Evolutionary conservation across 1,140 invertebrate genomes (phyloP).

Genomic region (Microplitis demolitor): DNA sequence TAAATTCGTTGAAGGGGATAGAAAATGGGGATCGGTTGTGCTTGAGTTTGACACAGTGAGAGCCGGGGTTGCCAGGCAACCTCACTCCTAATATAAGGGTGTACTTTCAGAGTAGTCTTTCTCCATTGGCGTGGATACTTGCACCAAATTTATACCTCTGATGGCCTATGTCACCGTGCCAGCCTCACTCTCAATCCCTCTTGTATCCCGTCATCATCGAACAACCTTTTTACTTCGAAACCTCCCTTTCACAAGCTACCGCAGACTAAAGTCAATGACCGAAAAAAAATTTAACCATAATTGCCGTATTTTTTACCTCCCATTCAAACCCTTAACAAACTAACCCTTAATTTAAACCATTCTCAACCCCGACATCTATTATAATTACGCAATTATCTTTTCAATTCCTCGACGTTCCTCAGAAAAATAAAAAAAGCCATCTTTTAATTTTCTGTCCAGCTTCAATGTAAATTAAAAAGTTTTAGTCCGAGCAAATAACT

Average conservation of each 20-base stretch:
- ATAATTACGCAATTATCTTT: not conserved
- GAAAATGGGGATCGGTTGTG: constrained; percentile 33
- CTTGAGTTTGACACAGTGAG: constrained; percentile 59
- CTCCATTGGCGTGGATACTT: constrained; percentile 52
- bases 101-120: constrained; percentile 26
- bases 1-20: constrained; percentile 32
- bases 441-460: too few relatives aligned
- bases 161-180: constrained; percentile 6
- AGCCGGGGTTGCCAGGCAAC: constrained; percentile 56
- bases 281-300: constrained; percentile 27
- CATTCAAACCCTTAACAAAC: too few relatives aligned
- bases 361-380: too few relatives aligned
- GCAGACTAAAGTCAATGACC: constrained; percentile 40
- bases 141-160: constrained; percentile 50
- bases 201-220: not conserved
- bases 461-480: not conserved
- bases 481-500: not conserved
- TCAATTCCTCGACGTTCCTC: too few relatives aligned
- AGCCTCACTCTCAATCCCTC: not conserved
- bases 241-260: not conserved
- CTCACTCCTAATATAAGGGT: constrained; percentile 42
- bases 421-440: too few relatives aligned
- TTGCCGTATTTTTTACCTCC: not conserved
- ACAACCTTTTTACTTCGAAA: not conserved
- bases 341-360: too few relatives aligned